Conservation (phyloP, 2,113 vertebrate genomes). For the Romanogobio albipinnatus region DNA sequence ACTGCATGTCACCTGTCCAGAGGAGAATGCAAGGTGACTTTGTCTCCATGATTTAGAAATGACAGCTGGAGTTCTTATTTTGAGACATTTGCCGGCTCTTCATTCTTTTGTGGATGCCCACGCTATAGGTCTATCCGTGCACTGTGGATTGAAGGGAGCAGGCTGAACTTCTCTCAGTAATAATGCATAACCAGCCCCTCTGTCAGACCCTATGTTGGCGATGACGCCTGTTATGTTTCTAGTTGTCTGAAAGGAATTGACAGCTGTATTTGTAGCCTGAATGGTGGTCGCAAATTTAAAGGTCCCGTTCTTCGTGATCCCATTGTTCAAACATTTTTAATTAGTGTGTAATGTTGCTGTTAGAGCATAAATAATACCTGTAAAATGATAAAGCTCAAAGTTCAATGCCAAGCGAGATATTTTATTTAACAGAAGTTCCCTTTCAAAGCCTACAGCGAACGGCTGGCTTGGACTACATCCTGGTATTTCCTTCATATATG, state of each 20-base stretch:
- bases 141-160: neutral
- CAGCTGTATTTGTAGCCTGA: slow-evolving; percentile 56
- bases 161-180: slow-evolving; percentile 47
- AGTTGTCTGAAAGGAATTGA: slow-evolving; percentile 62
- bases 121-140: neutral
- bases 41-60: slow-evolving; percentile 59
- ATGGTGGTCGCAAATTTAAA: slow-evolving; percentile 37
- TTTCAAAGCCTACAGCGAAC: no score
- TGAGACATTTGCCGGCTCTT: neutral
- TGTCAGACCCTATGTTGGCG: slow-evolving; percentile 59
- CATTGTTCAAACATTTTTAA: no score
- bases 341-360: no score
- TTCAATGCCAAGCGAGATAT: no score
- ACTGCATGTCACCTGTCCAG: slow-evolving; percentile 75
- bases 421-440: no score
- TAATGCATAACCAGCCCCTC: slow-evolving; percentile 48
- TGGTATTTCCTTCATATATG: no score
- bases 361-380: no score
- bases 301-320: no score
- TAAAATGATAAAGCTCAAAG: no score
- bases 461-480: no score
- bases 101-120: slow-evolving; percentile 4
- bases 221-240: slow-evolving; percentile 56
- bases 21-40: slow-evolving; percentile 74
- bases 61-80: slow-evolving; percentile 67